Conservation (phyloP, 2,888 invertebrate genomes). For the Meliscaeva auricollis region DNA sequence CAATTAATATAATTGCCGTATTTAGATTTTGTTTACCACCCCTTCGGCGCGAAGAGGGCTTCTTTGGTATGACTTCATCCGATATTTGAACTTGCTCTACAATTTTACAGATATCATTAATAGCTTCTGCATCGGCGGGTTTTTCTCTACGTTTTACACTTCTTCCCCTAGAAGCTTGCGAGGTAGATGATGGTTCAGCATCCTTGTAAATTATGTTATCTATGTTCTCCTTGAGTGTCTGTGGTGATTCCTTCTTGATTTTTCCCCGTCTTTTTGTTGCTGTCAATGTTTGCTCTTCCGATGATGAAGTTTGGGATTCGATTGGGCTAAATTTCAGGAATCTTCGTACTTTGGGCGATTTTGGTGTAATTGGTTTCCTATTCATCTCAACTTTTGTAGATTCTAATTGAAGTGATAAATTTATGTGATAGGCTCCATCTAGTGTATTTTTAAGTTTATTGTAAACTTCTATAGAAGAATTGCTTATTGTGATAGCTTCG, state of each 20-base stretch:
- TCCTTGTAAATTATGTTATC: constrained; percentile 61
- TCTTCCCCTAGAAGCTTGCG: constrained; percentile 6
- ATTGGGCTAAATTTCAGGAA: constrained; percentile 54
- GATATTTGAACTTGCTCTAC: constrained; percentile 47
- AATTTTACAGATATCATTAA: constrained; percentile 51
- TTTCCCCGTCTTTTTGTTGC: constrained; percentile 8
- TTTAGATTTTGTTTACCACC: constrained; percentile 47
- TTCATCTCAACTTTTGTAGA: constrained; percentile 45
- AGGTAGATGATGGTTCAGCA: neutral
- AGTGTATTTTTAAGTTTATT: constrained; percentile 48
- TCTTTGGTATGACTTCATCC: constrained; percentile 28
- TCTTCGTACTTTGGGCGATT: constrained; percentile 20
- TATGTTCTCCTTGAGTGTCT: constrained; percentile 45
- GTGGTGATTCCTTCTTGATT: constrained; percentile 48
- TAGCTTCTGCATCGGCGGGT: neutral
- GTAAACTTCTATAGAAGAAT: constrained; percentile 52
- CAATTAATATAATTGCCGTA: constrained; percentile 56
- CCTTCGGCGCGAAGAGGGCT: constrained; percentile 22
- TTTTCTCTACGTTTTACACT: constrained; percentile 25
- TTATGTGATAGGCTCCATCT: constrained; percentile 51
- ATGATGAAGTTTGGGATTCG: constrained; percentile 3
- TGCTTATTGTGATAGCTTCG: constrained; percentile 77
- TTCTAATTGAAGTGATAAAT: constrained; percentile 49
- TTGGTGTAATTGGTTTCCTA: constrained; percentile 10
- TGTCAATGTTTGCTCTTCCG: neutral